Base-by-base conservation (phyloP, 2,797 vertebrate genomes). In the Labroides dimidiatus region DNA sequence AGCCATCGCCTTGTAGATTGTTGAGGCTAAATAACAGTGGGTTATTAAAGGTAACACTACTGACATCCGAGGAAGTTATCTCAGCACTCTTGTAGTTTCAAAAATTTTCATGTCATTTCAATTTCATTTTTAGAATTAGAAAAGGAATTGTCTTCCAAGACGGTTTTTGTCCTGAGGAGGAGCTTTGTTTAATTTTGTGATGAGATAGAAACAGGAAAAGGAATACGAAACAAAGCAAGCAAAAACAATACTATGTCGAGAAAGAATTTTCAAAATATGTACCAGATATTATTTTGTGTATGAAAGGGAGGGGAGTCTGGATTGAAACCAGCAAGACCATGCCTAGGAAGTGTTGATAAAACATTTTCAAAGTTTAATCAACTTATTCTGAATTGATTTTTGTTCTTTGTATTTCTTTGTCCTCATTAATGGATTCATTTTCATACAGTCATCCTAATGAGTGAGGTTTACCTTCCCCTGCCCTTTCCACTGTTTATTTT, bases 401-500 rank as follows among this genome's bases (percentile, higher is more conserved):
- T 36, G 9, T 39, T 7, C 69, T 61, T 33, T 50, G 19, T 19
- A 21, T 13, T 19, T 66, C 30, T 33, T 33, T 33, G 30, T 33
- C 30, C 30, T 66, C 72, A 71, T 65, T 55, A 79, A 74, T 42
- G 43, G 64, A 65, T 79, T 87, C 55, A 59, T 70, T 80, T 72
- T 69, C 16, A 1, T 78, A 72, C 80, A 86, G 82, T 88, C 76
- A 75, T 81, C 85, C 77, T 84, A 84, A 83, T 82, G 82, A 86
- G 63, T n/a, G 51, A 83, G 63, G 84, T 82, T 89, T 86, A 87
- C 82, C 82, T 82, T 80, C 78, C 80, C n/a, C 56, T 85, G 73
- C 74, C 84, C 88, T 79, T n/a, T 91, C 78, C 64, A 74, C 72
- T 73, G 75, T 85, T 78, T 87, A 80, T 87, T 82, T 81, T 88